Base-by-base conservation (phyloP, 2,888 invertebrate species). In the Pseudanteris insignis region DNA sequence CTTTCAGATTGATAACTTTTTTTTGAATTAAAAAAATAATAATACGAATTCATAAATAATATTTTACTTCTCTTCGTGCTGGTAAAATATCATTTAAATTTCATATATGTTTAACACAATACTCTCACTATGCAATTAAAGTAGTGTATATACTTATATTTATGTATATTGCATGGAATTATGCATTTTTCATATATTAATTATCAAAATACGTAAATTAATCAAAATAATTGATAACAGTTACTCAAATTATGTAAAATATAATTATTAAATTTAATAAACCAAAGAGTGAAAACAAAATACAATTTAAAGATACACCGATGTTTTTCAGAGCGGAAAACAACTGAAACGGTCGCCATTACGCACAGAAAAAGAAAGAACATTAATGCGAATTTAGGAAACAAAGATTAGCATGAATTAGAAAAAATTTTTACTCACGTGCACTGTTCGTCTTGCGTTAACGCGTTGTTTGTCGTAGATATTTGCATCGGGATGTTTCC, bases 401-500 rank as follows among this genome's bases (percentile, higher is more conserved):
- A 40, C 15, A 30, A 30, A 8, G 41, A 6, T 41, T 7, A 10
- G 18, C 5, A 11, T 30, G 10, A 10, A 2, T 12, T 30, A 9
- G 11, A 3, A n/a, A n/a, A n/a, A n/a, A n/a, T n/a, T n/a, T 14
- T 18, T 63, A 63, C 63, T 63, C 48, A 59, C 63, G 59, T 63
- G 63, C 50, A 63, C 50, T 59, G 37, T 55, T 60, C 43, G 43
- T 33, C 55, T 47, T 51, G 55, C 43, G 55, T 55, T 41, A 47
- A 47, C 63, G 58, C 58, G 46, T 34, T 24, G 53, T 40, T 53
- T 44, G 40, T 46, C 54, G 18, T 47, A 63, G 59, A 51, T 59
- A 36, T 55, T 63, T 46, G 63, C 63, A 63, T 63, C 63, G 63
- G 48, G 48, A 30, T 57, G 57, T 47, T 33, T 63, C 59, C 63